phyloP scores from a whole-genome alignment of 2,888 invertebrate genomes.

The Tuta absoluta region DNA sequence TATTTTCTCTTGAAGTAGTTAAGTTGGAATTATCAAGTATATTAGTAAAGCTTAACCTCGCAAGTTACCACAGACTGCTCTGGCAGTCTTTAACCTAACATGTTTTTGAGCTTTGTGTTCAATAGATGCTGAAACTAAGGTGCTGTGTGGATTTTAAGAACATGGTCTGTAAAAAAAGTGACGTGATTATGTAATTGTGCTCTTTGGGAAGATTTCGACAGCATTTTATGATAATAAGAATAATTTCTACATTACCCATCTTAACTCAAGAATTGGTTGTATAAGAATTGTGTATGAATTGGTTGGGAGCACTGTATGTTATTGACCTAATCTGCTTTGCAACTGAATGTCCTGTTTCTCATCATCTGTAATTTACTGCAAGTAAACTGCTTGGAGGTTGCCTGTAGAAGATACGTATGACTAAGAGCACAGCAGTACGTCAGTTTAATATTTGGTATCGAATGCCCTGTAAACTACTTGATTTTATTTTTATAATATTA shows the following conservation, averaged over 20 bases:
- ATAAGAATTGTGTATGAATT: too few relatives aligned
- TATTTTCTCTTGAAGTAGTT: not conserved
- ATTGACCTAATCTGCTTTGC: not conserved
- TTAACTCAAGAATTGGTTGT: too few relatives aligned
- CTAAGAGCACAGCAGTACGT: not conserved
- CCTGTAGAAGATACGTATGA: not conserved
- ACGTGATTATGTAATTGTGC: not conserved
- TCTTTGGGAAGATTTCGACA: not conserved
- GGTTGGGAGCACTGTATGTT: not conserved
- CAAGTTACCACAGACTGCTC: conserved; percentile 7
- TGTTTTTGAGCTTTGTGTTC: conserved; percentile 13
- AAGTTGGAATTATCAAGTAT: not conserved
- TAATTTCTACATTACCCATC: not conserved
- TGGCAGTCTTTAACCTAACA: conserved; percentile 20
- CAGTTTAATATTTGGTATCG: not conserved
- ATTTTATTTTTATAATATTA: too few relatives aligned
- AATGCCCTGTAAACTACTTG: not conserved
- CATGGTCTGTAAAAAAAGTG: not conserved
- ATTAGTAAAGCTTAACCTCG: not conserved
- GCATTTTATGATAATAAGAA: not conserved
- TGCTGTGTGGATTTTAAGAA: not conserved
- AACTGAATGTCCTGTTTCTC: conserved; percentile 6
- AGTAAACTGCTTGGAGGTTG: not conserved
- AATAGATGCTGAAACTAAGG: conserved; percentile 13
- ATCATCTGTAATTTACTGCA: not conserved